phyloP scores from a whole-genome alignment of 1,140 invertebrate genomes.

The Onthophagus taurus region DNA sequence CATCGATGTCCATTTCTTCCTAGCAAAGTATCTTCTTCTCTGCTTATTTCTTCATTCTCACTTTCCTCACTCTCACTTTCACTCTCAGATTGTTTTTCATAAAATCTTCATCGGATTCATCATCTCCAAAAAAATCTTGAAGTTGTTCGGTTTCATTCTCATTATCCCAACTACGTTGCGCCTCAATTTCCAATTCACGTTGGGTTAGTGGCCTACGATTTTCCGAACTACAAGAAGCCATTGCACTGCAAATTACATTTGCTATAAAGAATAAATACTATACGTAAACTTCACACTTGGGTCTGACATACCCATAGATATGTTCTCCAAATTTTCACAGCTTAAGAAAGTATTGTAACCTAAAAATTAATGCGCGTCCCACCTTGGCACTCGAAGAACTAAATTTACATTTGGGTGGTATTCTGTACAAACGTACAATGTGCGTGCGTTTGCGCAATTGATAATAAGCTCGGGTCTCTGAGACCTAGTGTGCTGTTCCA shows the following conservation, averaged over 20 bases:
- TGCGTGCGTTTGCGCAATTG: no score
- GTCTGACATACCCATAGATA: constrained; percentile 11
- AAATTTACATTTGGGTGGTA: no score
- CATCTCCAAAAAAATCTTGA: constrained; percentile 10
- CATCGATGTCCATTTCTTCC: constrained; percentile 11
- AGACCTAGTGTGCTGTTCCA: no score
- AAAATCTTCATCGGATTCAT: constrained; percentile 10
- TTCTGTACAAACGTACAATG: no score
- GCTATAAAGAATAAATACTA: neutral
- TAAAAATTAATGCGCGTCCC: no score
- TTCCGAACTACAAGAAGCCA: constrained; percentile 7
- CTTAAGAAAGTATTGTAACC: no score
- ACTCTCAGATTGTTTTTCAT: constrained; percentile 8
- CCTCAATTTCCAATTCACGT: constrained; percentile 8
- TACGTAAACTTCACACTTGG: constrained; percentile 11
- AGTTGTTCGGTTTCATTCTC: constrained; percentile 5
- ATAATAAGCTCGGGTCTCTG: no score
- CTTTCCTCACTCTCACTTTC: constrained; percentile 6
- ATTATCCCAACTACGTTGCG: constrained; percentile 4
- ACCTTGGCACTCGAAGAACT: no score
- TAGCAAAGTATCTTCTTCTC: neutral
- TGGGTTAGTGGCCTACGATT: constrained; percentile 11
- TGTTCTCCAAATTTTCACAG: no score
- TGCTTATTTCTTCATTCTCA: constrained; percentile 4
- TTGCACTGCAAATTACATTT: constrained; percentile 2